A percentile compares a stretch with the other conserved stretches of the same genome.
phyloP scores from a whole-genome alignment of 2,797 vertebrate species.

The Mergus octosetaceus region DNA sequence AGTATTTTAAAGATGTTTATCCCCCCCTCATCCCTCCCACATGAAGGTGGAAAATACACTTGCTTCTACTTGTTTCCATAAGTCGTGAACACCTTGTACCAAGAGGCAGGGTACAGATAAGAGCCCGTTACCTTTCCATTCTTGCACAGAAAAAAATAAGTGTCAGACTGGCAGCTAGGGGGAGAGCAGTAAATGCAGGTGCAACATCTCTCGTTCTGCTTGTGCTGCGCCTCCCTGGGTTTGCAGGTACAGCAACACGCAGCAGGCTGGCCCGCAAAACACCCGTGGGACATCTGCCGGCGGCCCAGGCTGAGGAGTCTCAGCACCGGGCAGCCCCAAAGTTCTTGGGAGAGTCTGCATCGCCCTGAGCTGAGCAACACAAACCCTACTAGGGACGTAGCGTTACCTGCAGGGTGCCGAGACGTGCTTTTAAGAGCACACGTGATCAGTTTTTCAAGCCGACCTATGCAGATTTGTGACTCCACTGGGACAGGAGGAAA shows the following conservation, averaged over 20 bases:
- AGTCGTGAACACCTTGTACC: neutral
- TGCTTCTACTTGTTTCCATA: neutral
- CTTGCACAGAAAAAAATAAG: neutral
- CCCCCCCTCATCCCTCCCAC: neutral
- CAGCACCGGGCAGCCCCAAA: neutral
- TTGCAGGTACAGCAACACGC: neutral
- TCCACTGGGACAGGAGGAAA: neutral
- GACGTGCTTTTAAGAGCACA: neutral
- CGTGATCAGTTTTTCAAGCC: neutral
- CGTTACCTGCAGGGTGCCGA: neutral
- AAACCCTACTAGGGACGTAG: neutral
- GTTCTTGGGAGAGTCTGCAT: neutral
- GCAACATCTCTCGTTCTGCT: neutral
- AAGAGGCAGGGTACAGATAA: neutral
- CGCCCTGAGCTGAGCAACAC: neutral
- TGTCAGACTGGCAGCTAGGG: neutral
- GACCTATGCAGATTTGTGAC: neutral
- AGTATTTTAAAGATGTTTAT: neutral
- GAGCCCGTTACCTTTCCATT: neutral
- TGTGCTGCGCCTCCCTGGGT: neutral
- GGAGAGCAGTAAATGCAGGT: neutral
- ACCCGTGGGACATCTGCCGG: no score
- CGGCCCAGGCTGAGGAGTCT: neutral
- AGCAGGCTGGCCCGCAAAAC: neutral
- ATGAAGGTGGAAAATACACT: neutral